phyloP scores from a whole-genome alignment of 2,113 vertebrate genomes.

The Arenaria interpres region DNA sequence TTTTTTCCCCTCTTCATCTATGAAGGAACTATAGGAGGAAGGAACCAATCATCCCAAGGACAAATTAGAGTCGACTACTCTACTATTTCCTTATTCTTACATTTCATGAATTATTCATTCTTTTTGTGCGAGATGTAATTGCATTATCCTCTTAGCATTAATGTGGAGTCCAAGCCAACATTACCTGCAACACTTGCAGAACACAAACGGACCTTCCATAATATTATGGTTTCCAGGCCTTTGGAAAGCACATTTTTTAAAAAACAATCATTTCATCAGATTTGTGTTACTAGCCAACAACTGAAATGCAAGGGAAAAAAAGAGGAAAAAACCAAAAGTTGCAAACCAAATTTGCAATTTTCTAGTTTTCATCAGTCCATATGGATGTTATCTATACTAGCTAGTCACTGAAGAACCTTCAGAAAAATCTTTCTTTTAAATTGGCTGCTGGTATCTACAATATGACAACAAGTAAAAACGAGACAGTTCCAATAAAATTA shows the following conservation, averaged over 20 bases:
- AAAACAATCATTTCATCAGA: not conserved
- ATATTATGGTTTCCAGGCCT: not conserved
- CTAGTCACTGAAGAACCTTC: not conserved
- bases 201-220: not conserved
- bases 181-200: not conserved
- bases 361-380: not conserved
- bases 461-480: not conserved
- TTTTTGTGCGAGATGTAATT: not conserved
- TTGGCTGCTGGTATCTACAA: not conserved
- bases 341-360: not conserved
- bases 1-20: not conserved
- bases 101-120: not conserved
- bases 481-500: not conserved
- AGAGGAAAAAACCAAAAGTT: not conserved
- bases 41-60: not conserved
- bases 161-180: not conserved
- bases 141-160: not conserved
- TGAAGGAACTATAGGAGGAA: not conserved
- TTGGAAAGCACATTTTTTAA: fast-evolving
- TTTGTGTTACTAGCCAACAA: not conserved
- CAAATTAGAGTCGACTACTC: not conserved
- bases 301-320: not conserved
- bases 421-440: not conserved
- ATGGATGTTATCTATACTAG: too few species aligned
- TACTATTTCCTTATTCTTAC: not conserved